Conservation (phyloP, 64 coral and sea anemone genomes). For the Montipora capricornis region DNA sequence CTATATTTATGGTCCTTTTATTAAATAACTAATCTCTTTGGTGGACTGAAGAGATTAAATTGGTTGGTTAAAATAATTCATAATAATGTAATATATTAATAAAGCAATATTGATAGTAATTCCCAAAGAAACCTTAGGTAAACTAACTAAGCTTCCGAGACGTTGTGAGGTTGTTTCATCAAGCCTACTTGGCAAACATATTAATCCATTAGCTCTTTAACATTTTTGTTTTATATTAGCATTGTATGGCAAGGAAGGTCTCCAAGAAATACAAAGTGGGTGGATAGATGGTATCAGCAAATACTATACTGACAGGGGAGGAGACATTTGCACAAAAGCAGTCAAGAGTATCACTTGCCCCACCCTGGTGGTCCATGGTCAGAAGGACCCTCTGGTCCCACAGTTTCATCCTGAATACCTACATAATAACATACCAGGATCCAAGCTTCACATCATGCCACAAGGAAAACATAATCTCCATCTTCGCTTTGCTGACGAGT, state of each 20-base stretch:
- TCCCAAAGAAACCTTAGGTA: too few relatives aligned
- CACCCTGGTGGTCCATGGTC: slow-evolving; percentile 89
- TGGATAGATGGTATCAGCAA: slow-evolving; percentile 82
- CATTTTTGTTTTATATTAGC: slow-evolving; percentile 51
- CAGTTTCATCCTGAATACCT: slow-evolving; percentile 91
- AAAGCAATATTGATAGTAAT: too few relatives aligned
- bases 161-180: too few relatives aligned
- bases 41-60: too few relatives aligned
- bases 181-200: too few relatives aligned
- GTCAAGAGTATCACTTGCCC: slow-evolving; percentile 76
- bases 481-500: slow-evolving; percentile 84
- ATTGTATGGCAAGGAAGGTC: slow-evolving; percentile 85
- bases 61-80: too few relatives aligned
- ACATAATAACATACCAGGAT: slow-evolving; percentile 61
- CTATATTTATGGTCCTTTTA: too few relatives aligned
- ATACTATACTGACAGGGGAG: slow-evolving; percentile 72
- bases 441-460: slow-evolving; percentile 86
- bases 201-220: too few relatives aligned
- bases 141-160: too few relatives aligned
- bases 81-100: too few relatives aligned
- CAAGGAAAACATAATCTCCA: slow-evolving; percentile 90
- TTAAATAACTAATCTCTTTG: too few relatives aligned
- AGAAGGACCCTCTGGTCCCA: slow-evolving; percentile 88
- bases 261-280: slow-evolving; percentile 73
- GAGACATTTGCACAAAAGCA: slow-evolving; percentile 77